phyloP scores from a whole-genome alignment of 2,888 invertebrate genomes.

The Cataglyphis altisquamis region DNA sequence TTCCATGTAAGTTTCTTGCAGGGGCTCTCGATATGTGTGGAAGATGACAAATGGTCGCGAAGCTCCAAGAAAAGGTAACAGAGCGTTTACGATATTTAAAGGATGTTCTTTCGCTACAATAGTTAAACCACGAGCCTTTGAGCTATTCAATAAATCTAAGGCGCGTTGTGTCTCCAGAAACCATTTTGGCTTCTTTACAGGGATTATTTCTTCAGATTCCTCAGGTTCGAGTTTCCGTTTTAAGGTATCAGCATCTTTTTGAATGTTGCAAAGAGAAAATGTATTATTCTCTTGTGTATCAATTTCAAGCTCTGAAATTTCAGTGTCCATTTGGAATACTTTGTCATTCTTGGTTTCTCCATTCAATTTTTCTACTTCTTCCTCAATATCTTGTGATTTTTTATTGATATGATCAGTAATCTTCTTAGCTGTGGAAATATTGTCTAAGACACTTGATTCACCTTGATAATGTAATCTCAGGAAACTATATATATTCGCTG shows the following conservation, averaged over 20 bases:
- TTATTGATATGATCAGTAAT: background rate
- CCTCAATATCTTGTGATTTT: background rate
- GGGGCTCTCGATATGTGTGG: slow-evolving; percentile 92
- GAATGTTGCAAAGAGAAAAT: background rate
- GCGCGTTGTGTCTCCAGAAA: slow-evolving; percentile 85
- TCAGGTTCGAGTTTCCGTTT: slow-evolving; percentile 74
- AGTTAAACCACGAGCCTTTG: slow-evolving; percentile 91
- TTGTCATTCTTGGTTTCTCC: slow-evolving; percentile 8
- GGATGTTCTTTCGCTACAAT: slow-evolving; percentile 96
- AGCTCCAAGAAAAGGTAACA: slow-evolving; percentile 92
- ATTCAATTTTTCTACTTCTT: background rate
- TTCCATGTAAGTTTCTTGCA: slow-evolving; percentile 93
- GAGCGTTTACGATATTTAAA: slow-evolving; percentile 91
- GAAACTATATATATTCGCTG: slow-evolving; percentile 92
- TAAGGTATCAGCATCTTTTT: slow-evolving; percentile 57
- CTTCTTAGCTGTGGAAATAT: slow-evolving; percentile 51
- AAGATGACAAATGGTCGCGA: slow-evolving; percentile 96
- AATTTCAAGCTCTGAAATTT: slow-evolving; percentile 40
- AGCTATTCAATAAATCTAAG: slow-evolving; percentile 87
- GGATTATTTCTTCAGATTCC: slow-evolving; percentile 4
- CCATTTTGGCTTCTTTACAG: slow-evolving; percentile 78
- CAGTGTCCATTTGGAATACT: background rate
- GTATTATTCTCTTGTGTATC: slow-evolving; percentile 9
- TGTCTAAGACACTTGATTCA: slow-evolving; percentile 66
- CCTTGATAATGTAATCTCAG: slow-evolving; percentile 91